Conservation (phyloP, 2,888 invertebrate species). For the Epistrophella euchroma region DNA sequence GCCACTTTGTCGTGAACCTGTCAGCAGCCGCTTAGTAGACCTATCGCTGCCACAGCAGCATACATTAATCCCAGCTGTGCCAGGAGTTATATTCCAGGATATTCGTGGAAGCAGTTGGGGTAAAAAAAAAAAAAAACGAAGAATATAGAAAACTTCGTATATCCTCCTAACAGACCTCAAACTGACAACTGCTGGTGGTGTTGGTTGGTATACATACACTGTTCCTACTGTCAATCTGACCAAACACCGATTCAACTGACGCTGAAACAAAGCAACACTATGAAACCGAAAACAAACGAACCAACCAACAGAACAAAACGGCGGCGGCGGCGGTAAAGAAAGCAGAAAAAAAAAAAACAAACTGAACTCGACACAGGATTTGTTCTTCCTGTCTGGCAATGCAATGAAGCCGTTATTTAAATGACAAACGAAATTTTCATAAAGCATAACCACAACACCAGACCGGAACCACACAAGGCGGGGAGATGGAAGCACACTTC, state of each 20-base stretch:
- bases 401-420: conserved; percentile 76
- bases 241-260: conserved; percentile 60
- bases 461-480: conserved; percentile 57
- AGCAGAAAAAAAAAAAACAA: conserved; percentile 13
- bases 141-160: conserved; percentile 16
- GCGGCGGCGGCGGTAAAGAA: not conserved
- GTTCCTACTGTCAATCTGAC: conserved; percentile 37
- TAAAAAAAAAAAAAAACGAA: conserved; percentile 18
- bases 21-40: conserved; percentile 41
- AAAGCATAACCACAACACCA: conserved; percentile 76
- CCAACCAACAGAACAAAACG: not conserved
- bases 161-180: conserved; percentile 62
- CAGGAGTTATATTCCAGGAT: conserved; percentile 64
- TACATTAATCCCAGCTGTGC: conserved; percentile 64
- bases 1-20: conserved; percentile 59
- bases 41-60: conserved; percentile 33
- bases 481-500: conserved; percentile 10
- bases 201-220: not conserved
- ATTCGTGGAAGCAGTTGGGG: conserved; percentile 58
- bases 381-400: conserved; percentile 75
- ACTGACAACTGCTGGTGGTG: conserved; percentile 50
- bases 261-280: conserved; percentile 38
- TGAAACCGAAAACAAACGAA: conserved; percentile 35
- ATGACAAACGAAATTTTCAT: conserved; percentile 76
- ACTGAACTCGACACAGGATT: conserved; percentile 65